phyloP scores from a whole-genome alignment of 2,888 invertebrate species.

The Volucella zonaria region DNA sequence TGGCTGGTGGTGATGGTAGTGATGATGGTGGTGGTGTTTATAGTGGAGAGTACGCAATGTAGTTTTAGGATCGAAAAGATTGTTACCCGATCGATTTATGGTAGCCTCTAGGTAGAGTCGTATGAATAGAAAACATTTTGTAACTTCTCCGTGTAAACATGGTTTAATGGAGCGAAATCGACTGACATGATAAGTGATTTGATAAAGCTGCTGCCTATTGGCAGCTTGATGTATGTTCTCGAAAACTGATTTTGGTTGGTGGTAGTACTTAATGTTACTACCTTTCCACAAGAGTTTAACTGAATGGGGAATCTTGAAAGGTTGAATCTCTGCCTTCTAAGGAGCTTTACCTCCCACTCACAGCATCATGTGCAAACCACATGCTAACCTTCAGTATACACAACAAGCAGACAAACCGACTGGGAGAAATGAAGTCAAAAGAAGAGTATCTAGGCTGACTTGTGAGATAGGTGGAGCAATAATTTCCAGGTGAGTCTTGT shows the following conservation, averaged over 20 bases:
- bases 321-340: no score
- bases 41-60: conserved; percentile 31
- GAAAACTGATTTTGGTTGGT: neutral
- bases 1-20: neutral
- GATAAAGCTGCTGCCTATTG: conserved; percentile 52
- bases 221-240: conserved; percentile 25
- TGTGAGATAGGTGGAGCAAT: no score
- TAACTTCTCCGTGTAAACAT: conserved; percentile 55
- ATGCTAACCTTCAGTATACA: no score
- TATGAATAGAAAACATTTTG: conserved; percentile 39
- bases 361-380: no score
- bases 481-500: no score
- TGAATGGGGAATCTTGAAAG: no score
- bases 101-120: conserved; percentile 45
- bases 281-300: no score
- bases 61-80: conserved; percentile 33
- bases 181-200: conserved; percentile 43
- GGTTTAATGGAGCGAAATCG: conserved; percentile 56
- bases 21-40: no score
- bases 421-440: no score
- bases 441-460: no score
- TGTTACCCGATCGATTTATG: conserved; percentile 54
- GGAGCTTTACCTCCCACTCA: no score
- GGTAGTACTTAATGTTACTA: neutral
- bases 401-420: no score